Evolutionary conservation across 1,140 invertebrate species (phyloP).

Genomic region (Anastrepha obliqua): DNA sequence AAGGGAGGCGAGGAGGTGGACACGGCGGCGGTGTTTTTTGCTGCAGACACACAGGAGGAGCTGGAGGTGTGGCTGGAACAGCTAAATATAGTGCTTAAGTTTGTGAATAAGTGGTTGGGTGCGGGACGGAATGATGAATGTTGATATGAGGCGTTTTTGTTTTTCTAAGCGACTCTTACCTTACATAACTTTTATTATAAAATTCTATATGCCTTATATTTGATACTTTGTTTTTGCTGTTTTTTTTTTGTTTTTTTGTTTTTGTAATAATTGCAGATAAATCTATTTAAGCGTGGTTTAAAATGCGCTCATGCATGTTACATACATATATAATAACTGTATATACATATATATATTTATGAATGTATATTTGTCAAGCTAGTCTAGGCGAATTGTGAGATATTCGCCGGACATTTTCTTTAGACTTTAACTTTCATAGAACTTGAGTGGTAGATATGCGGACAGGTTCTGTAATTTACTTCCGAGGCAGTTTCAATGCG

Average conservation of each 20-base stretch:
- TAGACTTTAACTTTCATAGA: too few species aligned
- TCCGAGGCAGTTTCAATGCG: too few species aligned
- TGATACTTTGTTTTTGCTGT: background rate
- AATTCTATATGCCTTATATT: background rate
- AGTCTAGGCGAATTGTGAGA: too few species aligned
- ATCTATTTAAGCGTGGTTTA: background rate
- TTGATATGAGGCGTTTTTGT: background rate
- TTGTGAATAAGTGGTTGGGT: slow-evolving; percentile 64
- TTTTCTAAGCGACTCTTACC: too few species aligned
- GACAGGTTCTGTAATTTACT: too few species aligned
- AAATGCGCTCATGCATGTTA: too few species aligned
- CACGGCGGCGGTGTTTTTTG: slow-evolving; percentile 61
- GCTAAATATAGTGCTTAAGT: slow-evolving; percentile 63
- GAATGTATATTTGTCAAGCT: too few species aligned
- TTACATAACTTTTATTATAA: background rate
- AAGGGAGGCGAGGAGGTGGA: slow-evolving; percentile 50
- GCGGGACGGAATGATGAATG: background rate
- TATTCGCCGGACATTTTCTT: too few species aligned
- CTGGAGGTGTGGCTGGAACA: slow-evolving; percentile 63
- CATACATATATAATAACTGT: too few species aligned
- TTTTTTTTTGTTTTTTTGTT: background rate
- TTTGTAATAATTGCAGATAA: background rate
- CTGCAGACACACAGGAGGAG: slow-evolving; percentile 66
- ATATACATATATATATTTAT: too few species aligned
- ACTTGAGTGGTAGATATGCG: too few species aligned